A percentile compares a stretch with the other conserved stretches of the same genome.
Evolutionary conservation across 2,797 vertebrate genomes (phyloP).

Genomic region (Leptatherina wallacei): DNA sequence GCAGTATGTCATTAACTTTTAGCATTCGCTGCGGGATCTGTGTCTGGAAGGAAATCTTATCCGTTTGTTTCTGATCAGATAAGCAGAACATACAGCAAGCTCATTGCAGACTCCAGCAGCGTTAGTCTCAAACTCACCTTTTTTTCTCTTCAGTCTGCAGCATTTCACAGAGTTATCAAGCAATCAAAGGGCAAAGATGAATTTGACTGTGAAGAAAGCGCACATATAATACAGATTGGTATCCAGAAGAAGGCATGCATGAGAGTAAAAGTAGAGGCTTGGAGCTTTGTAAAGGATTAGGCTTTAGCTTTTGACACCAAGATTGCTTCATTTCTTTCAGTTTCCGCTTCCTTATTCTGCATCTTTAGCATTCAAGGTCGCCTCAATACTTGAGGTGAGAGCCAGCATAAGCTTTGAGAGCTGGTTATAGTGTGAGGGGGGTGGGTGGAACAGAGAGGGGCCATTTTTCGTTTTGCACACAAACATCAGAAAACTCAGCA

Average conservation of each 20-base stretch:
- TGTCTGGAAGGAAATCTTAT: constrained; percentile 8
- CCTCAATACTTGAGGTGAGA: constrained; percentile 51
- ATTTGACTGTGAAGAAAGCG: constrained; percentile 19
- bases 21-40: constrained; percentile 8
- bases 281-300: constrained; percentile 53
- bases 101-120: constrained; percentile 13
- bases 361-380: constrained; percentile 65
- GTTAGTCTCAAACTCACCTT: constrained; percentile 3
- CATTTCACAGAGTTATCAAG: constrained; percentile 18
- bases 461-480: constrained; percentile 38
- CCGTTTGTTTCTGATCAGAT: constrained; percentile 24
- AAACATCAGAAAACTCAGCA: constrained; percentile 35
- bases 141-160: constrained; percentile 19
- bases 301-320: constrained; percentile 51
- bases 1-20: not conserved
- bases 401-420: constrained; percentile 34
- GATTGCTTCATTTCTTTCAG: constrained; percentile 46
- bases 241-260: constrained; percentile 16
- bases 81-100: constrained; percentile 1
- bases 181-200: constrained; percentile 43
- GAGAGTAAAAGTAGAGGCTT: constrained; percentile 31
- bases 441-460: constrained; percentile 22
- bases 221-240: constrained; percentile 12
- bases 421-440: constrained; percentile 28
- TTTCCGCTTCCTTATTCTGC: constrained; percentile 46